Conservation (phyloP, 1,140 invertebrate species). For the Drosophila pectinifera region DNA sequence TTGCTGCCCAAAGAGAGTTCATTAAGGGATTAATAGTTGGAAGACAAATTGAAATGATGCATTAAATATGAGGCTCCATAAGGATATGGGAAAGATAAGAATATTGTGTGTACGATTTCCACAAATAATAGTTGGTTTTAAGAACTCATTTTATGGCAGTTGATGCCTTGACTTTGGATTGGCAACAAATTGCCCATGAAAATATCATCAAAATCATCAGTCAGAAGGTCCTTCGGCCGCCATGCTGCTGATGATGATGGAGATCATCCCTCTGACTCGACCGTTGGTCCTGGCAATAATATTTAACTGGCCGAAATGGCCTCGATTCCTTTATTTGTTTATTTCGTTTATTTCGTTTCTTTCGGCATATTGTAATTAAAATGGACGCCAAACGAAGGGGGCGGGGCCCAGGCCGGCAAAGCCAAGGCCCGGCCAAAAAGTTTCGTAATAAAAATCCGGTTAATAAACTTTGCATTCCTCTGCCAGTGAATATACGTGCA, state of each 20-base stretch:
- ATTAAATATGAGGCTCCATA: no score
- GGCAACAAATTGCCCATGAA: constrained; percentile 7
- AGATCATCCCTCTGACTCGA: no score
- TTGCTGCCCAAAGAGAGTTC: no score
- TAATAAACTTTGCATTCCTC: constrained; percentile 56
- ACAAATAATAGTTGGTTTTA: no score
- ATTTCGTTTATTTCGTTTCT: constrained; percentile 11
- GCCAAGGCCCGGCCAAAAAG: constrained; percentile 32
- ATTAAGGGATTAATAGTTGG: no score
- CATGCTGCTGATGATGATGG: no score
- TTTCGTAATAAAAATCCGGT: constrained; percentile 69
- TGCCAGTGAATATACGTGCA: constrained; percentile 28
- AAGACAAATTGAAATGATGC: no score
- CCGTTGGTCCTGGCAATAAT: constrained; percentile 12
- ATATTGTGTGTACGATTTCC: no score
- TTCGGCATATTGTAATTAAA: constrained; percentile 63
- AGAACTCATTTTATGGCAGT: no score
- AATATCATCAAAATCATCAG: no score
- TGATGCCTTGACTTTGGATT: not conserved
- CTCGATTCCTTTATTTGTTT: constrained; percentile 11
- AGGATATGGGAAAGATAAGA: no score
- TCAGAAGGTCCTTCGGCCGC: no score
- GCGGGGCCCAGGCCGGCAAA: not conserved
- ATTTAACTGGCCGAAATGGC: constrained; percentile 17
- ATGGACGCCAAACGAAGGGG: constrained; percentile 33